A percentile compares a stretch with the other conserved stretches of the same genome.
Conservation (phyloP, 2,113 vertebrate species). For the Henicopernis longicauda region DNA sequence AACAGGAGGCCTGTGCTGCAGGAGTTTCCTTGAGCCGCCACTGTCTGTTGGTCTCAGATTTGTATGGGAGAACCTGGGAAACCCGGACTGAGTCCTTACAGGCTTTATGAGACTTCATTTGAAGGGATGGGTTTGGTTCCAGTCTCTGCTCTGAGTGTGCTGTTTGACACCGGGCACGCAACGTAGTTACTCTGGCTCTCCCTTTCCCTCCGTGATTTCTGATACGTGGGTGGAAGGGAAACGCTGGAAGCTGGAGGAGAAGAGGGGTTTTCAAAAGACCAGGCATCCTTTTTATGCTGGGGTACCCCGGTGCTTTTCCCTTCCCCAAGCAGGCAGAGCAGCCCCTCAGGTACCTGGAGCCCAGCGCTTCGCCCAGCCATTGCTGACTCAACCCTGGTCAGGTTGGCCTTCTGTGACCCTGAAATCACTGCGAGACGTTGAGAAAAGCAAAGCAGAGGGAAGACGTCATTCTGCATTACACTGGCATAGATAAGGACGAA, state of each 20-base stretch:
- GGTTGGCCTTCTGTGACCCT: neutral
- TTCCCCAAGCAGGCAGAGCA: neutral
- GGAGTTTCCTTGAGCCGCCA: neutral
- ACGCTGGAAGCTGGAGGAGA: neutral
- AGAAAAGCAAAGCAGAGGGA: neutral
- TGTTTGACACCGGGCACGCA: neutral
- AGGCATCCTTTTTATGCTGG: neutral
- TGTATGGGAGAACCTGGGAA: neutral
- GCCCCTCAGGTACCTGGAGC: neutral
- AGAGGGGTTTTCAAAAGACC: neutral
- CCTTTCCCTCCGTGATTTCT: neutral
- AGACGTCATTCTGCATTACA: fast-evolving
- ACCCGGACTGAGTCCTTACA: fast-evolving
- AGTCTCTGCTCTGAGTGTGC: neutral
- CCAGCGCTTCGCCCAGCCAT: fast-evolving
- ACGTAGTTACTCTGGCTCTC: neutral
- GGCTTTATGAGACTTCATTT: neutral
- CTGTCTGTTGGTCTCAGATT: neutral
- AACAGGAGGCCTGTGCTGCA: neutral
- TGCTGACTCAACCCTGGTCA: neutral
- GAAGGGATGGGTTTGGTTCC: neutral
- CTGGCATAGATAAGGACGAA: fast-evolving
- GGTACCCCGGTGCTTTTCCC: neutral
- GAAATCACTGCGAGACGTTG: neutral
- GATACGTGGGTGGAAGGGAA: neutral